A percentile compares a stretch with the other conserved stretches of the same genome.
These are phyloP conservation scores for Sphenopsis melanotis DNA, from an alignment of 2,797 vertebrate species.

Conservation along the genomic window DNA sequence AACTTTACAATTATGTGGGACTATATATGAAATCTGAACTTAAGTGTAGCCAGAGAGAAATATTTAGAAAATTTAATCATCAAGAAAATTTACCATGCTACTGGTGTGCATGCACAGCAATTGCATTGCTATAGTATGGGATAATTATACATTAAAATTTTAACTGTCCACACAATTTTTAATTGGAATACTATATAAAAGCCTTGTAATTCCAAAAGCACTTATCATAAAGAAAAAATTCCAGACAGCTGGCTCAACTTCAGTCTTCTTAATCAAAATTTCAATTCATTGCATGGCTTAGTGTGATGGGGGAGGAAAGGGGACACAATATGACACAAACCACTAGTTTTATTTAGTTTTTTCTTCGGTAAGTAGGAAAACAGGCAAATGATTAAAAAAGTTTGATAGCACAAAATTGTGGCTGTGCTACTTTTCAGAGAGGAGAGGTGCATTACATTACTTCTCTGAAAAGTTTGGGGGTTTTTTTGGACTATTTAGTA, in stretches of 20 bases:
- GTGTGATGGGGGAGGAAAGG: fast-evolving
- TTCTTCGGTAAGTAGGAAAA: neutral
- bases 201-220: neutral
- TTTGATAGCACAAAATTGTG: fast-evolving
- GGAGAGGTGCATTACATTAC: fast-evolving
- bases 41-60: neutral
- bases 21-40: neutral
- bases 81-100: neutral
- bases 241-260: neutral
- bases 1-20: neutral
- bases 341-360: neutral
- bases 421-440: neutral
- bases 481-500: neutral
- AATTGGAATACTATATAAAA: neutral
- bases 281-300: neutral
- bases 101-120: neutral
- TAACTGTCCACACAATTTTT: neutral
- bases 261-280: neutral
- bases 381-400: fast-evolving
- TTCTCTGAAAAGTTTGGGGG: neutral
- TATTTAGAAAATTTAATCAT: neutral
- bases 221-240: neutral
- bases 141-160: neutral
- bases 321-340: neutral
- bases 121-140: neutral